Base-by-base conservation (phyloP, 2,797 vertebrate genomes). In the Acanthurus tractus region DNA sequence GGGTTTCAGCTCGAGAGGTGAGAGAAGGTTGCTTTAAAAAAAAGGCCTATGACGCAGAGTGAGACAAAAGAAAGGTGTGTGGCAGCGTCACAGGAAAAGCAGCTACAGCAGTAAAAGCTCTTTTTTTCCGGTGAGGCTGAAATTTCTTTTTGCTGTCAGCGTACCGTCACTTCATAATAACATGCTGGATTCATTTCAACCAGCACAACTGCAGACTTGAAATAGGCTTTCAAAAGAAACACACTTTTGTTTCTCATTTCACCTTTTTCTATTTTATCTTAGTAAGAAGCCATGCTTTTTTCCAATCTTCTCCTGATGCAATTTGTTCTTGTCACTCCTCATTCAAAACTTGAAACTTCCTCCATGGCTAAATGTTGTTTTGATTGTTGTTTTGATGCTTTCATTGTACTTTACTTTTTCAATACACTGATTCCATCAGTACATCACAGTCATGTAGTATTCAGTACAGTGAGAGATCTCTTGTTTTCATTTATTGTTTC, bases 1-100 rank as follows among this genome's bases (percentile, higher is more conserved):
- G 66, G 65, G 56, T 76, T 73, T 79, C 38, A 76, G 58, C 29
- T 69, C 0, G 6, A 68, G 63, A 45, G 76, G 73, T 78, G 61
- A 62, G 12, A 50, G 25, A 57, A 73, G 59, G 74, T 78, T 79
- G 49, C 36, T 55, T 52, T 25, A 25, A 25, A 18, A 68, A 74
- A 73, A 49, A 12, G 25, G 44, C 56, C 36, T 44, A 67, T 59
- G 40, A 58, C 2, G 34, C 49, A 18, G 29, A 38, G 38, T 2
- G 6, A 55, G n/a, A 58, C 52, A 56, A 62, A 57, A 74, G 20
- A 4, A 17, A 48, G 6, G 52, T 44, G 38, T 59, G 38, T 45
- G 42, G 58, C 15, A 20, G 46, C 45, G 46, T 54, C 48, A 44
- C 53, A 61, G 22, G 6, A 63, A 38, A 53, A 63, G 54, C 13